Percentiles rank a stretch among this genome's conserved stretches.
Evolutionary conservation across 2,797 vertebrate genomes (phyloP).

Genomic region (Merluccius polli): DNA sequence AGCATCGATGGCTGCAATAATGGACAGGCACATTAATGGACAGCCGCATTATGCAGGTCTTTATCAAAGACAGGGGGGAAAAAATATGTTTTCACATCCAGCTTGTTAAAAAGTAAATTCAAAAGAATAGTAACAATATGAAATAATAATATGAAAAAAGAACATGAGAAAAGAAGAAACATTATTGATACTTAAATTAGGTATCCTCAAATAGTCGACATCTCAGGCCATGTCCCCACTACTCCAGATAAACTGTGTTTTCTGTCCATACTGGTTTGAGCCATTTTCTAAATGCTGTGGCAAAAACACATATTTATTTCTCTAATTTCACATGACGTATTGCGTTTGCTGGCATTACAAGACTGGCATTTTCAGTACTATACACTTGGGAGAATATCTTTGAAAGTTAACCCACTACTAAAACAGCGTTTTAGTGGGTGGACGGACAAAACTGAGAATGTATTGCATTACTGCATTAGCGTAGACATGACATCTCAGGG

Average conservation of each 20-base stretch:
- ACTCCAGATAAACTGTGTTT: background rate
- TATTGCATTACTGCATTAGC: too few species aligned
- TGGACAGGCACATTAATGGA: slow-evolving; percentile 1
- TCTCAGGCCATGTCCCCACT: background rate
- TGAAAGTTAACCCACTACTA: too few species aligned
- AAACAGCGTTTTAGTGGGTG: too few species aligned
- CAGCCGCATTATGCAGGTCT: background rate
- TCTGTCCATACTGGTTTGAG: background rate
- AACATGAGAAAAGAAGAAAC: background rate
- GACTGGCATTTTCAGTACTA: too few species aligned
- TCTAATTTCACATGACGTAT: too few species aligned
- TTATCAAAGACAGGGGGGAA: background rate
- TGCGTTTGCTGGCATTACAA: too few species aligned
- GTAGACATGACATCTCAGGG: too few species aligned
- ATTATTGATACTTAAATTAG: background rate
- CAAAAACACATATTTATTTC: too few species aligned
- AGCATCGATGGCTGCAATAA: background rate
- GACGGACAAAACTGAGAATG: too few species aligned
- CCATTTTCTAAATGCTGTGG: background rate
- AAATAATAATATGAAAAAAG: background rate
- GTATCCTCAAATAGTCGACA: background rate
- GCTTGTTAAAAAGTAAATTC: background rate
- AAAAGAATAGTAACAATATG: background rate
- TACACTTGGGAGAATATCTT: too few species aligned
- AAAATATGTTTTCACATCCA: background rate